Evolutionary conservation across 2,888 invertebrate genomes (phyloP).

Genomic region (Eristalis arbustorum): DNA sequence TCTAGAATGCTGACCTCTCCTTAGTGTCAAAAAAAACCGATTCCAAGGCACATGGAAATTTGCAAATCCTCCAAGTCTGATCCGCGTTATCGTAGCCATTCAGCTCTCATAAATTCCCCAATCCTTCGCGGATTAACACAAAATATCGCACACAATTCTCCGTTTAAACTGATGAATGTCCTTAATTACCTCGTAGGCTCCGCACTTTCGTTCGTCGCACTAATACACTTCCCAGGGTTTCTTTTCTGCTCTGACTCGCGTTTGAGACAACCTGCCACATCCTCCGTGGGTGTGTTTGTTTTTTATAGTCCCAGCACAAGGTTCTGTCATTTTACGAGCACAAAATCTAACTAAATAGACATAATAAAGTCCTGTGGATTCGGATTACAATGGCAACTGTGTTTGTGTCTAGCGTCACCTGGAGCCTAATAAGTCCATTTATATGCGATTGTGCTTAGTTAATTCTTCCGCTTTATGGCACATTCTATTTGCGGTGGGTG

Average conservation of each 20-base stretch:
- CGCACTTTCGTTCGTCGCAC: not conserved
- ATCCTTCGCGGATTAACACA: not conserved
- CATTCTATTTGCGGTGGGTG: not conserved
- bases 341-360: not conserved
- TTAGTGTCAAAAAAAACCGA: too few relatives aligned
- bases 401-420: constrained; percentile 14
- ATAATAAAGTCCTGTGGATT: not conserved
- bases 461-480: constrained; percentile 26
- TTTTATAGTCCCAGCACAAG: not conserved
- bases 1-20: too few relatives aligned
- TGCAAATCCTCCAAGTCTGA: not conserved
- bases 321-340: not conserved
- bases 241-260: not conserved
- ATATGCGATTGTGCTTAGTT: constrained; percentile 17
- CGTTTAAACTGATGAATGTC: not conserved
- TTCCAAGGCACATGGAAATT: not conserved
- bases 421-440: constrained; percentile 23
- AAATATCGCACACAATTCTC: not conserved
- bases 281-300: not conserved
- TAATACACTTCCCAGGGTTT: not conserved
- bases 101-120: not conserved
- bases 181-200: not conserved
- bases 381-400: not conserved
- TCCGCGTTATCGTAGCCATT: not conserved
- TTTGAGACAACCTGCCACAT: not conserved